These are phyloP conservation scores for Ips nitidus DNA, from an alignment of 1,140 invertebrate genomes.

Conservation along the genomic window DNA sequence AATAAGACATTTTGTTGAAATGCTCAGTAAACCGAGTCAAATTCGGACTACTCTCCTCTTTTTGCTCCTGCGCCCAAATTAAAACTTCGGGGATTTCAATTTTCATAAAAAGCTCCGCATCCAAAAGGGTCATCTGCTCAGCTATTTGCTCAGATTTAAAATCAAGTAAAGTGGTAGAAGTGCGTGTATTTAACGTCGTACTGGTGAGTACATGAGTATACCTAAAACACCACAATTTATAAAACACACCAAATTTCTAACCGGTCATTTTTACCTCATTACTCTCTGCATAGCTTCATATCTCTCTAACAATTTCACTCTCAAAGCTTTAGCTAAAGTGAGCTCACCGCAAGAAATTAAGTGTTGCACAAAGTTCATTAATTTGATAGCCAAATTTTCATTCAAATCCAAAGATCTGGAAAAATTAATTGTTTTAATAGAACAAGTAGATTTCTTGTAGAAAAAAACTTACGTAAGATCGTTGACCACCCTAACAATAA, in stretches of 20 bases:
- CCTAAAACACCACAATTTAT: constrained; percentile 20
- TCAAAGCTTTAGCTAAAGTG: constrained; percentile 82
- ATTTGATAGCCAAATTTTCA: constrained; percentile 68
- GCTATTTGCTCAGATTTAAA: constrained; percentile 92
- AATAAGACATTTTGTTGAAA: constrained; percentile 99
- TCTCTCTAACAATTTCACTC: constrained; percentile 90
- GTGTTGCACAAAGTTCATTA: constrained; percentile 91
- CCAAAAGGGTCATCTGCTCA: constrained; percentile 97
- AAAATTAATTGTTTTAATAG: background rate
- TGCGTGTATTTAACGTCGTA: constrained; percentile 53
- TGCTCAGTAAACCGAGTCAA: constrained; percentile 97
- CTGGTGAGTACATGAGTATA: constrained; percentile 39
- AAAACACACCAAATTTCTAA: background rate
- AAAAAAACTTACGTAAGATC: constrained; percentile 77
- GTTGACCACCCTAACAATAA: constrained; percentile 89
- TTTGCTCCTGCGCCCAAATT: constrained; percentile 96
- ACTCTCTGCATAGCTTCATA: constrained; percentile 62
- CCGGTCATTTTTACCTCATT: constrained; percentile 15
- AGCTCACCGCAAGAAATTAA: constrained; percentile 83
- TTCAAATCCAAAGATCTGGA: constrained; percentile 81
- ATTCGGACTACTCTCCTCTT: constrained; percentile 95
- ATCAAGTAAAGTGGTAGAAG: constrained; percentile 78
- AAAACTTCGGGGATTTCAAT: constrained; percentile 97
- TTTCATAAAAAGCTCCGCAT: constrained; percentile 93
- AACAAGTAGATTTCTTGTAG: background rate